phyloP scores from a whole-genome alignment of 2,888 invertebrate species.

The Meliscaeva auricollis region DNA sequence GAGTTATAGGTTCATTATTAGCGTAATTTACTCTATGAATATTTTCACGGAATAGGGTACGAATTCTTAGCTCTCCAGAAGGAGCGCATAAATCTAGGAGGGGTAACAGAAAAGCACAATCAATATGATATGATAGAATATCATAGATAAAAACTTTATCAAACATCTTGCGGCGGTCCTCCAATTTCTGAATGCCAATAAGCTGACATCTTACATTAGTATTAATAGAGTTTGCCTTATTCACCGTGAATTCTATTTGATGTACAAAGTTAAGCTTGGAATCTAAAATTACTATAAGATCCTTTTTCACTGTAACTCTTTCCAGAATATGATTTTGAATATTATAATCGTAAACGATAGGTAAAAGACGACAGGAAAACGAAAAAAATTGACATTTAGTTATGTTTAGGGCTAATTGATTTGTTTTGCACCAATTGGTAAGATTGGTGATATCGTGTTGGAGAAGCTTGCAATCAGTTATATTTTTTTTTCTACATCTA shows the following conservation, averaged over 20 bases:
- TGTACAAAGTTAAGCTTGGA: neutral
- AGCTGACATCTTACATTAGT: too few relatives aligned
- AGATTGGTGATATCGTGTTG: neutral
- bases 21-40: too few relatives aligned
- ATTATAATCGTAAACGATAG: neutral
- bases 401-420: neutral
- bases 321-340: neutral
- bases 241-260: neutral
- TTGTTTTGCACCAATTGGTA: slow-evolving; percentile 8
- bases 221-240: neutral
- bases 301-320: neutral
- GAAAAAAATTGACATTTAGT: neutral
- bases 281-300: neutral
- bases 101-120: too few relatives aligned
- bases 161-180: too few relatives aligned
- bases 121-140: too few relatives aligned
- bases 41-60: too few relatives aligned
- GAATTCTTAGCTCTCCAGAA: too few relatives aligned
- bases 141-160: too few relatives aligned
- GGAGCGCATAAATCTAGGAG: too few relatives aligned
- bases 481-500: neutral
- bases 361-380: neutral
- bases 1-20: too few relatives aligned
- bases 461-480: neutral
- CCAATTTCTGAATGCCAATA: too few relatives aligned